phyloP scores from a whole-genome alignment of 2,888 invertebrate species.

The Calliopum simillimum region DNA sequence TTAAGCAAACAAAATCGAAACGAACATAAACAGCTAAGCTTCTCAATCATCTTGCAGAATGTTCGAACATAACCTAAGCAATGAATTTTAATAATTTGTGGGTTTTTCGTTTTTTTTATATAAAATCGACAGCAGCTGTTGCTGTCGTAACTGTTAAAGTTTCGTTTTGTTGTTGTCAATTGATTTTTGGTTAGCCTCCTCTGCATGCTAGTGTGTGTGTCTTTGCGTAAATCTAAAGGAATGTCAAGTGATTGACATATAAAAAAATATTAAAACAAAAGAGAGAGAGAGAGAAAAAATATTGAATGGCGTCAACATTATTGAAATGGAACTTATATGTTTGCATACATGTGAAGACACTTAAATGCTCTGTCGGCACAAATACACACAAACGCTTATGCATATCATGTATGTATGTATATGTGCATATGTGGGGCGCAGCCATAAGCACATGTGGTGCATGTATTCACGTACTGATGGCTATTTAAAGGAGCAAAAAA shows the following conservation, averaged over 20 bases:
- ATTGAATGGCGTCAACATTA: conserved; percentile 9
- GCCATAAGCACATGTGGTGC: no score
- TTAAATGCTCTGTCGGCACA: no score
- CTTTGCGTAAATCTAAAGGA: background rate
- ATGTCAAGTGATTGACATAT: conserved; percentile 21
- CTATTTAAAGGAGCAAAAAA: no score
- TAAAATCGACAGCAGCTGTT: background rate
- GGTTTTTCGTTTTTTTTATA: background rate
- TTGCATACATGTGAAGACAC: background rate
- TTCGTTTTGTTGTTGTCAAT: conserved; percentile 8
- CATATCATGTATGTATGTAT: background rate
- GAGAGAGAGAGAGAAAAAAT: background rate
- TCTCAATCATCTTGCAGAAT: no score
- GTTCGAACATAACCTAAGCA: background rate
- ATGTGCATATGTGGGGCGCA: background rate
- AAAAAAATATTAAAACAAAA: background rate
- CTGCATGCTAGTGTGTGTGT: background rate
- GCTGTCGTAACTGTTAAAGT: conserved; percentile 7
- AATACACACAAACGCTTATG: no score
- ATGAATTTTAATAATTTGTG: background rate
- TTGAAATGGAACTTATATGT: conserved; percentile 19
- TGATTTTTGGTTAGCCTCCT: conserved; percentile 22
- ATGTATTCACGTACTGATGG: no score
- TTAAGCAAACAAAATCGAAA: no score
- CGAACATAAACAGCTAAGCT: no score